Conservation (phyloP, 1,140 invertebrate genomes). For the Papilio aristodemus region DNA sequence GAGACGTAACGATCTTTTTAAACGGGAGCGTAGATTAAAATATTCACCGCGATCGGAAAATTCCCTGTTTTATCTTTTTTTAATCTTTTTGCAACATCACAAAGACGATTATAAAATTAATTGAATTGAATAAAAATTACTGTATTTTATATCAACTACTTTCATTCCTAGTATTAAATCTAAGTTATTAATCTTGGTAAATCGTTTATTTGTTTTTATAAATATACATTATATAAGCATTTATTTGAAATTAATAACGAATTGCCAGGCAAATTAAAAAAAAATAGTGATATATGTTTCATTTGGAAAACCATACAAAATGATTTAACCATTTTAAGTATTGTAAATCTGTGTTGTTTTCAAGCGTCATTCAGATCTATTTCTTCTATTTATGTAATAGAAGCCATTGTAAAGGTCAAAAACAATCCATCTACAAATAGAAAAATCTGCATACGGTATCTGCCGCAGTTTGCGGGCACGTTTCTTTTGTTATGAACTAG, state of each 20-base stretch:
- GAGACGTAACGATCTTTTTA: conserved; percentile 62
- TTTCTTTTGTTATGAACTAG: conserved; percentile 6
- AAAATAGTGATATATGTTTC: too few species aligned
- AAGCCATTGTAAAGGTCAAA: conserved; percentile 30
- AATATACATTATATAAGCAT: too few species aligned
- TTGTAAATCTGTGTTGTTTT: background rate
- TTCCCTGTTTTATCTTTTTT: background rate
- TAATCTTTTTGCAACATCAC: background rate
- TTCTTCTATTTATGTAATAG: conserved; percentile 14
- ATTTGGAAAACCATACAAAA: background rate
- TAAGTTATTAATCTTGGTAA: too few species aligned
- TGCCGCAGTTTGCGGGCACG: conserved; percentile 14
- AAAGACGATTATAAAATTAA: background rate
- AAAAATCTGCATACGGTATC: conserved; percentile 26
- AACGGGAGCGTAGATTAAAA: conserved; percentile 65
- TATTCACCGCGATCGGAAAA: conserved; percentile 44
- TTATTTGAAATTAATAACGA: too few species aligned
- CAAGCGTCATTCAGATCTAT: background rate
- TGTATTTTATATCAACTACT: too few species aligned
- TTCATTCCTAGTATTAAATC: too few species aligned
- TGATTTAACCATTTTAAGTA: background rate
- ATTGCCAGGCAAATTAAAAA: too few species aligned
- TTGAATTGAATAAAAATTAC: too few species aligned
- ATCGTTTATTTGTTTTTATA: too few species aligned
- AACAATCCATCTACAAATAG: conserved; percentile 29